Percentiles rank a stretch among this genome's conserved stretches.
Evolutionary conservation across 2,113 vertebrate species (phyloP).

Genomic region (Aphyosemion australe): DNA sequence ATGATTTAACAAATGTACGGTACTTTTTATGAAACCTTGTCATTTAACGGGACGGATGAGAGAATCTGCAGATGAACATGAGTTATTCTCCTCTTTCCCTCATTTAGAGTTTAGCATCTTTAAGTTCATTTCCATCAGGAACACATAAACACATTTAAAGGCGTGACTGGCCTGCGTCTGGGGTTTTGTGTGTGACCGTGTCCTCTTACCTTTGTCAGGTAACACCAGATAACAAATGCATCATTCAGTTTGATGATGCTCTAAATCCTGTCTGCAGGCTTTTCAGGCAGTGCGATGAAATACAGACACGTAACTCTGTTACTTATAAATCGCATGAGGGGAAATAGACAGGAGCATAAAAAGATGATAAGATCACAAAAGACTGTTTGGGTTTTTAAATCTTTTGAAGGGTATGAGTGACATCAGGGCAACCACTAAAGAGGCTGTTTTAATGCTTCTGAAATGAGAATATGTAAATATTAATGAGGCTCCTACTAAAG

Average conservation of each 20-base stretch:
- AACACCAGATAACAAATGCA: conserved; percentile 20
- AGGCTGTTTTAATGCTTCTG: conserved; percentile 40
- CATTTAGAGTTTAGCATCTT: neutral
- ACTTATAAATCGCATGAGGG: conserved; percentile 44
- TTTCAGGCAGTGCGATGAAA: conserved; percentile 38
- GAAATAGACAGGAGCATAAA: conserved; percentile 50
- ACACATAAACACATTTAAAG: neutral
- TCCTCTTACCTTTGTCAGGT: conserved; percentile 12
- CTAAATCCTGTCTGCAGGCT: conserved; percentile 44
- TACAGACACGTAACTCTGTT: conserved; percentile 38
- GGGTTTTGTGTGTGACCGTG: neutral
- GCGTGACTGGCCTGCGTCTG: neutral
- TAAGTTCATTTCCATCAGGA: conserved; percentile 3
- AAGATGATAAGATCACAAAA: conserved; percentile 58
- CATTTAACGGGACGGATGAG: conserved; percentile 7
- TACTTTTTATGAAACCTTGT: conserved; percentile 19
- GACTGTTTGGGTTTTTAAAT: conserved; percentile 58
- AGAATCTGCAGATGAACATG: conserved; percentile 7
- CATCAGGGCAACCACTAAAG: conserved; percentile 16
- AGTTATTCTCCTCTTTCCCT: neutral
- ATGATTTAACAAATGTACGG: neutral
- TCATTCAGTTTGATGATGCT: conserved; percentile 46
- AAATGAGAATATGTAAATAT: conserved; percentile 61
- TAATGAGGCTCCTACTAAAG: conserved; percentile 38
- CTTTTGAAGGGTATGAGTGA: conserved; percentile 44